Base-by-base conservation (phyloP, 2,888 invertebrate species). In the Cylloceria caligata region DNA sequence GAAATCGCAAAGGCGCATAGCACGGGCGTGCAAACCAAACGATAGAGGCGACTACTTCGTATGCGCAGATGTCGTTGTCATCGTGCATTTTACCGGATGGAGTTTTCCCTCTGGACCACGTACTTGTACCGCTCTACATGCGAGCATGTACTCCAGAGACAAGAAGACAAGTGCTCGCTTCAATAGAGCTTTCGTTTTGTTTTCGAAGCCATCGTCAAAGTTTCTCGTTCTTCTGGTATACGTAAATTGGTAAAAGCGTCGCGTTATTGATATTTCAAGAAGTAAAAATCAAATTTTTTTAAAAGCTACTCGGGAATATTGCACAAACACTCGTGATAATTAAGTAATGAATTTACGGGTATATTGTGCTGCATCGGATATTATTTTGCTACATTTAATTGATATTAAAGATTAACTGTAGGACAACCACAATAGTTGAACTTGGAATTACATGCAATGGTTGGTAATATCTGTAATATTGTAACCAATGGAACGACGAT, bases 61-160 rank as follows among this genome's bases (percentile, higher is more conserved):
- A 45, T 13, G n/a, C 7, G 27, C 16, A n/a, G 42, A 27, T 42
- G 47, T 52, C 19, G 68, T 57, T 19, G 71, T 71, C 42, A 45
- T 42, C 30, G 62, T 49, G 47, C 21, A 72, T 30, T 47, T 62
- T 72, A 11, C 60, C 52, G 42, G 24, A 45, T 47, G 55, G 45
- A 62, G 45, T 73, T 78, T 81, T 55, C 78, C 77, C 72, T 13
- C 60, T 77, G 68, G 72, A 82, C 69, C 39, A 6, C 45, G 65
- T n/a, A 39, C 24, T 65, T 42, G 36, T 16, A 36, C 39, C 13
- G 9, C 13, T 36, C 19, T 27, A 16, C 30, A 27, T 62, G 13
- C 68, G 47, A 60, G 27, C 52, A 27, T 57, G 24, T 34, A 60
- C 76, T 49, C 13, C 71, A 49, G 49, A 60, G 55, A 49, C 60